Base-by-base conservation (phyloP, 1,140 invertebrate species). In the Orussus abietinus region DNA sequence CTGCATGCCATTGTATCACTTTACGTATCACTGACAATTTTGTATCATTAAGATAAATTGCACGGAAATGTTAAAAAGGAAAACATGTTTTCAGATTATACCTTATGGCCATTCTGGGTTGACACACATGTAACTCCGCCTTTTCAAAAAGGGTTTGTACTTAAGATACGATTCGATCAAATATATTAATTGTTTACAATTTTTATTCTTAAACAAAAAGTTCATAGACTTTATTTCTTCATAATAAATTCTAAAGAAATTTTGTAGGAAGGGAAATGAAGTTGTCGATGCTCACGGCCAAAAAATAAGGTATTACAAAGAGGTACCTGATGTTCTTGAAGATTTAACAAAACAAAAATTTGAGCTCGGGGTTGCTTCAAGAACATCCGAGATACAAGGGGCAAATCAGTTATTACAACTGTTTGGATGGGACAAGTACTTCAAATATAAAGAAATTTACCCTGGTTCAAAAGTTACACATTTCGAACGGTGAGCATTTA, bases 61-160 rank as follows among this genome's bases (percentile, higher is more conserved):
- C 18, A 5, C 18, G 15, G 9, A 2, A 18, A 42, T 28, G 9
- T 12, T 15, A 21, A 34, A 26, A n/a, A 43, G 37, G 37, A 13
- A 30, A 20, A 36, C 10, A 26, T 20, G 46, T 50, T 77, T 77
- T 49, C 59, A 87, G 85, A 88, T 78, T 86, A 84, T 53, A 88
- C 85, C 3, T 59, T 88, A 25, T 88, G 85, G 85, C 84, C 84
- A 28, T 85, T 86, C 66, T 85, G 81, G 81, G 79, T 86, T 29
- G 84, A 88, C 49, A 83, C 81, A 17, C 80, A 85, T 69, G 78
- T 84, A 10, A 72, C 69, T 49, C 80, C 81, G 31, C 84, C 84
- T 28, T 85, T 86, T 62, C 57, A 39, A 25, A 79, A 74, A 72
- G 57, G 54, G 74, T 76, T 55, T 17, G 54, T 47, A 42, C 35